Evolutionary conservation across 2,113 vertebrate species (phyloP).

Genomic region (Heterotis niloticus): DNA sequence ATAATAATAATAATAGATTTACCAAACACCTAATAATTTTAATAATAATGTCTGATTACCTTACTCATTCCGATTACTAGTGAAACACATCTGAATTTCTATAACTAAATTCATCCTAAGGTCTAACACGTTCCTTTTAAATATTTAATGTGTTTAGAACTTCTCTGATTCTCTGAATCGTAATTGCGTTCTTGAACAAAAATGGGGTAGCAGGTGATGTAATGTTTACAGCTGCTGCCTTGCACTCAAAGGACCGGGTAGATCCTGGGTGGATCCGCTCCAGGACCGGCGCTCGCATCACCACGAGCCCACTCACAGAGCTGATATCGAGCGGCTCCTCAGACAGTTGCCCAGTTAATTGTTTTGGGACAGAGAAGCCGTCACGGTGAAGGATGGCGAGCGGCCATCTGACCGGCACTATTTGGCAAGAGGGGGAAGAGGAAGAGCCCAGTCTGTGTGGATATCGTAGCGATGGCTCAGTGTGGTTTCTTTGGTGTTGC

Average conservation of each 20-base stretch:
- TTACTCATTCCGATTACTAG: background rate
- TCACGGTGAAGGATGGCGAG: no score
- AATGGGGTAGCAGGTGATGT: no score
- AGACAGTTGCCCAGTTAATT: background rate
- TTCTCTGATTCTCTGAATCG: background rate
- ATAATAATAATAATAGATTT: no score
- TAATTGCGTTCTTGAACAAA: background rate
- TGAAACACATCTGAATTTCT: background rate
- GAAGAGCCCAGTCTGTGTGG: no score
- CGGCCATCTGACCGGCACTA: background rate
- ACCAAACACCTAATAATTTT: background rate
- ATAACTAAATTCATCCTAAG: background rate
- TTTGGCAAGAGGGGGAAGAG: no score
- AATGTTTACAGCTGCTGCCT: no score
- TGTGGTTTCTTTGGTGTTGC: conserved; percentile 45
- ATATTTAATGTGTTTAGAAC: background rate
- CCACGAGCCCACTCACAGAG: background rate
- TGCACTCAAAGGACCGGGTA: background rate
- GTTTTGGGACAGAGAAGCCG: background rate
- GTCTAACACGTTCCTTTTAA: background rate
- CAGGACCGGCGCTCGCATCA: background rate
- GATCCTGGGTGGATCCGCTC: background rate
- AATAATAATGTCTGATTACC: background rate
- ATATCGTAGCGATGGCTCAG: conserved; percentile 32
- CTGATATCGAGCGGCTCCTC: background rate